These are phyloP conservation scores for human (Homo sapiens) DNA, from an alignment of 2,113 vertebrate genomes.

Conservation along the genomic window DNA sequence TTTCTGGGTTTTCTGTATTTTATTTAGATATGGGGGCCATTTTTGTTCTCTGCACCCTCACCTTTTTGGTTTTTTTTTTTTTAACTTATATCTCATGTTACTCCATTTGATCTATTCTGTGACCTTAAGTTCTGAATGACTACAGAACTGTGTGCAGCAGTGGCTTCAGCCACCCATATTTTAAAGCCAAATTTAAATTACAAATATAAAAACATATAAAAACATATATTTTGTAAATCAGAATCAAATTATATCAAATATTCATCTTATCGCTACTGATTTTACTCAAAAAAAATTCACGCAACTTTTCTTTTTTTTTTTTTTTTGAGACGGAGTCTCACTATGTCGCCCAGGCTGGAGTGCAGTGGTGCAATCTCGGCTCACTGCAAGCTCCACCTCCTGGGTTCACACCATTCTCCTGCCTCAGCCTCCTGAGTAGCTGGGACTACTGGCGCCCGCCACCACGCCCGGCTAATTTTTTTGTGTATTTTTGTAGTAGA, in stretches of 20 bases:
- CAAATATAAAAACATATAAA: neutral
- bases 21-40: neutral
- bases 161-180: neutral
- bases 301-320: neutral
- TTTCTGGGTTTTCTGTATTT: neutral
- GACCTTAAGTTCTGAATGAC: conserved; percentile 7
- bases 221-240: conserved; percentile 3
- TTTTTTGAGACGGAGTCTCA: too few relatives aligned
- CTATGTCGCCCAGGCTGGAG: too few relatives aligned
- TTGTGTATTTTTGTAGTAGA: too few relatives aligned
- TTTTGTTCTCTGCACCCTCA: neutral
- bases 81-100: neutral
- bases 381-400: too few relatives aligned
- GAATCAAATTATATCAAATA: conserved; percentile 20
- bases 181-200: conserved; percentile 48
- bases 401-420: too few relatives aligned
- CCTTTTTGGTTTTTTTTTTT: neutral
- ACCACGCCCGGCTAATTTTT: too few relatives aligned
- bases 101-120: neutral
- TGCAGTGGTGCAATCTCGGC: too few relatives aligned
- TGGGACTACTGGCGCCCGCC: too few relatives aligned
- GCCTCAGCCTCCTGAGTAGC: too few relatives aligned
- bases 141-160: neutral
- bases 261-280: neutral
- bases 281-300: conserved; percentile 29